Evolutionary conservation across 2,113 vertebrate genomes (phyloP), one percentile per base, ranked within the genome.

Genomic region (Gallinago paraguaiae): DNA sequence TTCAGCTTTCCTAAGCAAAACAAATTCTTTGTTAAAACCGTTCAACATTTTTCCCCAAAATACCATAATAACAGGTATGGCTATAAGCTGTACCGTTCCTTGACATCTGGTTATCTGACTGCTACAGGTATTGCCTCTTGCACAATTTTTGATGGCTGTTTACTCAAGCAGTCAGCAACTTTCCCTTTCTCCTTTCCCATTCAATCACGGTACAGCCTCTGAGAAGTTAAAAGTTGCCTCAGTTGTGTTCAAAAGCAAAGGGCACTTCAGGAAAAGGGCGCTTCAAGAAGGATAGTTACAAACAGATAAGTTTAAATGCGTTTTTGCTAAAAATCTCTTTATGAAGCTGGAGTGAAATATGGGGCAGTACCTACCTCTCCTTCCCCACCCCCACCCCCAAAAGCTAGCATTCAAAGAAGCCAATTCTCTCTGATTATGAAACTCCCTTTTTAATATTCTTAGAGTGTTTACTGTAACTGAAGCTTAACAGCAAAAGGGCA

Each of bases 391-490:
- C 17, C 10, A 5, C 3, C 13, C 18, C 14, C n/a, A 41, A 82
- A 86, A 54, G 25, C 23, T 30, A 64, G 37, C 39, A 69, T 31
- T 91, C 65, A 87, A 59, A 93, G n/a, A 54, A 92, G 50, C 45
- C 77, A 91, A 72, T 89, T 95, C 53, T 79, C 27, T 91, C 67
- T 14, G 74, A 86, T 94, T 92, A 95, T 96, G 91, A 96, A 97
- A 96, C 91, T 74, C 69, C 93, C 95, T 86, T 87, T 39, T 94
- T 96, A 93, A 92, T 89, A 96, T 94, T 96, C 93, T 87, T 85
- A 33, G 74, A 81, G 83, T 93, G 93, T 94, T 96, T 95, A 82
- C 86, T 76, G 78, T 69, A 81, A 89, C 71, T 88, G 63, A 90
- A 95, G 63, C 86, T 84, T 91, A 89, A 93, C 88, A 94, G 81